These are phyloP conservation scores for Gopherus evgoodei DNA, from an alignment of 2,113 vertebrate species.

Conservation along the genomic window DNA sequence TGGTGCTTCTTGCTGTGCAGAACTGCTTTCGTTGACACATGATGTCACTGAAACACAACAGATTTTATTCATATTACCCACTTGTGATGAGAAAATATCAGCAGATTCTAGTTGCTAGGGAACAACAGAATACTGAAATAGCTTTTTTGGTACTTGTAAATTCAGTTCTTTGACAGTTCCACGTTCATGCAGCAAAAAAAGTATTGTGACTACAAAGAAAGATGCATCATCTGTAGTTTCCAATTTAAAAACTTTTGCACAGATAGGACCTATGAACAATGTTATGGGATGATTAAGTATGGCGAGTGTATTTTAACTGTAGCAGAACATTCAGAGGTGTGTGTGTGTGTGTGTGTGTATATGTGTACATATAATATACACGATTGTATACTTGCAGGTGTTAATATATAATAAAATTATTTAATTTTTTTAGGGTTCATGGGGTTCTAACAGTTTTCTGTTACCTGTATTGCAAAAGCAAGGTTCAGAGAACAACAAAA, in stretches of 20 bases:
- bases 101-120: conserved; percentile 76
- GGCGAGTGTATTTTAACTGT: conserved; percentile 41
- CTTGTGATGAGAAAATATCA: conserved; percentile 66
- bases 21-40: conserved; percentile 47
- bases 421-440: not conserved
- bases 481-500: not conserved
- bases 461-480: not conserved
- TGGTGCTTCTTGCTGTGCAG: not conserved
- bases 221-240: conserved; percentile 59
- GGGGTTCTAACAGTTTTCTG: not conserved
- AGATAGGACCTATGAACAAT: not conserved
- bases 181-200: conserved; percentile 61
- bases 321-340: conserved; percentile 21
- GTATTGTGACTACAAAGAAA: conserved; percentile 63
- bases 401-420: not conserved
- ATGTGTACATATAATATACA: not conserved
- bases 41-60: conserved; percentile 49
- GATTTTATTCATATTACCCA: conserved; percentile 63
- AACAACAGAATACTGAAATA: conserved; percentile 64
- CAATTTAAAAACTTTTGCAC: conserved; percentile 55
- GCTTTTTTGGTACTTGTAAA: conserved; percentile 68
- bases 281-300: conserved; percentile 50
- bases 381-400: not conserved
- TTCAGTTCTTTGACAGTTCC: conserved; percentile 66
- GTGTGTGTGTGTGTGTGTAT: not conserved